These are phyloP conservation scores for Netelia melanura DNA, from an alignment of 2,888 invertebrate species.

Conservation along the genomic window DNA sequence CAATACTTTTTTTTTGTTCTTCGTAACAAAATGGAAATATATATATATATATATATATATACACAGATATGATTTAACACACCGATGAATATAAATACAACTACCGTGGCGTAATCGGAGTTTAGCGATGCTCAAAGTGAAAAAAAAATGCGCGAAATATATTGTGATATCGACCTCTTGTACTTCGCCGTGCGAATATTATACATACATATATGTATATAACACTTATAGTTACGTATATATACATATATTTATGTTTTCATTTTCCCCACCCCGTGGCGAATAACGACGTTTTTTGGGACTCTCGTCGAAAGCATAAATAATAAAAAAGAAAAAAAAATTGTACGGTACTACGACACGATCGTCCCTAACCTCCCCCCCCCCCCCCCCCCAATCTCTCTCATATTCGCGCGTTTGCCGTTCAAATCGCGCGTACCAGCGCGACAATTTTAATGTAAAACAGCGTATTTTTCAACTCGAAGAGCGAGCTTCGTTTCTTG, in stretches of 20 bases:
- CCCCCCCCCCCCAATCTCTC: too few relatives aligned
- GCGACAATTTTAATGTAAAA: conserved; percentile 74
- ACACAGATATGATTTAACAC: conserved; percentile 21
- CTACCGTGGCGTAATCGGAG: conserved; percentile 58
- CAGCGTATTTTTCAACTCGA: conserved; percentile 78
- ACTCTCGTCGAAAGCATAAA: conserved; percentile 69
- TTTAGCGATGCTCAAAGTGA: conserved; percentile 67
- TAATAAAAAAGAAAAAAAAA: conserved; percentile 14
- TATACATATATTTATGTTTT: conserved; percentile 67
- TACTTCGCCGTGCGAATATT: conserved; percentile 65
- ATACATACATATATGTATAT: conserved; percentile 59
- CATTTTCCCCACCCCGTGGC: conserved; percentile 41
- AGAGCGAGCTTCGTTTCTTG: conserved; percentile 79
- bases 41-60: background rate
- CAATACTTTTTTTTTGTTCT: conserved; percentile 28
- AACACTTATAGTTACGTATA: conserved; percentile 41
- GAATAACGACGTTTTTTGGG: conserved; percentile 62
- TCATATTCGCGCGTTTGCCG: conserved; percentile 65
- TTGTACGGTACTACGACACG: conserved; percentile 70
- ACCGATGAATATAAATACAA: conserved; percentile 37
- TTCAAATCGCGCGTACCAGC: conserved; percentile 58
- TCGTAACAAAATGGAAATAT: background rate
- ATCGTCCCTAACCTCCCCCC: conserved; percentile 69
- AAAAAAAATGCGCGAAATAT: conserved; percentile 64
- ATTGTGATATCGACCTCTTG: conserved; percentile 67